Percentiles rank a stretch among this genome's conserved stretches.
These are phyloP conservation scores for Pycnonotus jocosus DNA, from an alignment of 2,113 vertebrate genomes.

Conservation along the genomic window DNA sequence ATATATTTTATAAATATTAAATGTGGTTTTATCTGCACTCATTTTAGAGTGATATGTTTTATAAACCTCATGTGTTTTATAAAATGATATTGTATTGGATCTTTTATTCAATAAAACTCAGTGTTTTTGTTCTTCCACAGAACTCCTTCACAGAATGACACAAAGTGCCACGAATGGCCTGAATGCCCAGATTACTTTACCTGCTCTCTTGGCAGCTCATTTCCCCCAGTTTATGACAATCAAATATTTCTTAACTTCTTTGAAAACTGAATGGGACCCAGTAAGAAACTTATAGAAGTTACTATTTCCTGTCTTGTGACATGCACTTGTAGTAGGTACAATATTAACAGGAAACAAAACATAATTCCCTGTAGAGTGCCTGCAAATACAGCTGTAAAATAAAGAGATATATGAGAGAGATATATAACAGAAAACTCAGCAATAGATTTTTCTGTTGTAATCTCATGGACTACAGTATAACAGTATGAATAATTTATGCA, in stretches of 20 bases:
- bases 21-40: fast-evolving
- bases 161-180: background rate
- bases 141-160: background rate
- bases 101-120: background rate
- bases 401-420: background rate
- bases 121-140: background rate
- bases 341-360: background rate
- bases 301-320: background rate
- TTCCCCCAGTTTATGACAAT: background rate
- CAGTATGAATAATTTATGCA: background rate
- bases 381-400: background rate
- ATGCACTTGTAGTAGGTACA: background rate
- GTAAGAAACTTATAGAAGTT: background rate
- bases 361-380: background rate
- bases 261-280: background rate
- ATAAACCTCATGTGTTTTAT: background rate
- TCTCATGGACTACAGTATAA: background rate
- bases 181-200: background rate
- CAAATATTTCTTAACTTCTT: background rate
- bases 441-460: background rate
- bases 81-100: background rate
- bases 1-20: background rate
- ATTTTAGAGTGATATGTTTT: background rate
- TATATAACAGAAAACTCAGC: background rate
- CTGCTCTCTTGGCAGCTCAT: background rate